Evolutionary conservation across 2,113 vertebrate species (phyloP), one percentile per base, ranked within the genome.

Genomic region (Elgaria multicarinata): DNA sequence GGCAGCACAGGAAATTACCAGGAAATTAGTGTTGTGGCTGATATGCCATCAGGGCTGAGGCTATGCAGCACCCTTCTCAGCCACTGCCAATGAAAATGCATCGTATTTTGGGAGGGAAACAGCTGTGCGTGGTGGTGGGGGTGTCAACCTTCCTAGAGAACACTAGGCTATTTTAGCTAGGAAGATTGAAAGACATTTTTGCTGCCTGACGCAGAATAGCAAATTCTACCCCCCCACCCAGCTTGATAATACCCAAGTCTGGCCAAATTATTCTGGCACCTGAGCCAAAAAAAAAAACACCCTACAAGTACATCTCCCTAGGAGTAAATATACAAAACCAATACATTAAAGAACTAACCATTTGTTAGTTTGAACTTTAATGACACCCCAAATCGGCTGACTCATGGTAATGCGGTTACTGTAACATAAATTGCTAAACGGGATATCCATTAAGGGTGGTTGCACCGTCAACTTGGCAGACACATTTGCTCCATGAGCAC

Each of bases 81-180:
- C 71, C 78, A 39, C 91, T 87, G 79, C 89, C 91, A 86, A 83
- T 90, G 42, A 72, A 53, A 87, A 64, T 81, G 87, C 91, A 93
- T 90, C 89, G 72, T 46, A 88, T 85, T 90, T 93, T 93, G 88
- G 92, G 88, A 93, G 83, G 39, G 42, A 46, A 58, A 64, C 39
- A 44, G 28, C 28, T 85, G 22, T 46, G 42, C 28, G 24, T 44
- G 8, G 42, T 7, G 42, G 31, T 10, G 33, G 10, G 91, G 87
- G 55, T 3, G 12, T 69, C 0, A 20, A 2, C 50, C 50, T 72
- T 72, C 77, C 28, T 2, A 81, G 64, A 71, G n/a, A 79, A 86
- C 31, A 33, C 42, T 66, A 71, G 91, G 87, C 71, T 89, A 90
- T 84, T 83, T 87, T 90, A 94, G 88, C 83, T 1, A 0, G 0